Evolutionary conservation across 92 coral and sea anemone genomes (phyloP).

Genomic region (Siderastrea radians): DNA sequence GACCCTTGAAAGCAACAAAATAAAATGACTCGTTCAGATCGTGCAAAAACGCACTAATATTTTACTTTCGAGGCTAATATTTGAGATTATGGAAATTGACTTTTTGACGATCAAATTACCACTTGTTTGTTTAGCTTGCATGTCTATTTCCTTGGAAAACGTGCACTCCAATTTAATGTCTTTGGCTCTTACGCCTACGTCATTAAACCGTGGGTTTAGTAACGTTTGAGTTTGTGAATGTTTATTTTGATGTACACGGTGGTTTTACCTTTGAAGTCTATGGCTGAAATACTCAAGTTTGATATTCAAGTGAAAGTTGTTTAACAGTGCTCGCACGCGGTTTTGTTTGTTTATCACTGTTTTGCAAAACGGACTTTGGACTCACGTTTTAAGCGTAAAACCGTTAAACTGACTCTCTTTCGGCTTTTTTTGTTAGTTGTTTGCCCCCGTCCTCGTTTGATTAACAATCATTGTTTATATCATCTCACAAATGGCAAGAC

Average conservation of each 20-base stretch:
- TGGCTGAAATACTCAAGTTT: not conserved
- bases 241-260: not conserved
- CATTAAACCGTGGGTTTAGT: not conserved
- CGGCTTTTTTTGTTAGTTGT: not conserved
- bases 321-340: no score
- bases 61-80: slow-evolving; percentile 29
- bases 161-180: not conserved
- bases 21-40: not conserved
- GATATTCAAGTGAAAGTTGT: no score
- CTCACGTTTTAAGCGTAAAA: no score
- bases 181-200: not conserved
- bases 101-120: slow-evolving; percentile 17
- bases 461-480: slow-evolving; percentile 6
- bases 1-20: not conserved
- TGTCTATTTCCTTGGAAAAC: slow-evolving; percentile 8
- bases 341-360: no score
- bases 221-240: not conserved
- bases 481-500: slow-evolving; percentile 10
- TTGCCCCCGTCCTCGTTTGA: not conserved
- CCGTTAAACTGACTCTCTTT: not conserved
- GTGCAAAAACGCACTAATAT: not conserved
- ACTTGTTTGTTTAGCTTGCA: slow-evolving; percentile 24
- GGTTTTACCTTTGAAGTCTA: not conserved
- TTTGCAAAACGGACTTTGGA: no score
- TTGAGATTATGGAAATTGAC: slow-evolving; percentile 36